A percentile compares a stretch with the other conserved stretches of the same genome.
phyloP scores from a whole-genome alignment of 2,797 vertebrate species.

The Chelon auratus region DNA sequence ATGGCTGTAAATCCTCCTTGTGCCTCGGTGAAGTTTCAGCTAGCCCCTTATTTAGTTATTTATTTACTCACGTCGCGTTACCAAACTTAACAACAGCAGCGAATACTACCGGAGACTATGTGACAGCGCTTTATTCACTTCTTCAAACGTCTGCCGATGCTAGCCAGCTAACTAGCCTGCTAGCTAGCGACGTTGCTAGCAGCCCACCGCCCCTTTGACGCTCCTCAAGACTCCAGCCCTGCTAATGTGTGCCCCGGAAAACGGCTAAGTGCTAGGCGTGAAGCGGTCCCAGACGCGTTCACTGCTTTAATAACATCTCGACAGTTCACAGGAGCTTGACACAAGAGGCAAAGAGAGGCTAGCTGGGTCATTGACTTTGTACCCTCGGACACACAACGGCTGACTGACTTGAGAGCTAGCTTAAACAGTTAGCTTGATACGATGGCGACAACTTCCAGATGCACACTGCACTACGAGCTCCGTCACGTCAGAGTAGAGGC shows the following conservation, averaged over 20 bases:
- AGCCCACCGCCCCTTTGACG: slow-evolving; percentile 60
- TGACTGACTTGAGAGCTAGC: slow-evolving; percentile 49
- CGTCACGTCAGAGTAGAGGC: slow-evolving; percentile 12
- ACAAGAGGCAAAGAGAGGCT: neutral
- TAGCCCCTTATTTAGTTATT: slow-evolving; percentile 46
- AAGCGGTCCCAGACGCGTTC: slow-evolving; percentile 18
- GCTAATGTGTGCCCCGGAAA: slow-evolving; percentile 45
- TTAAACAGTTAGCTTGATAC: slow-evolving; percentile 51
- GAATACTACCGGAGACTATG: neutral
- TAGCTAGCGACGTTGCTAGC: slow-evolving; percentile 32
- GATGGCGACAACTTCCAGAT: slow-evolving; percentile 77
- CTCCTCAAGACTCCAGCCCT: slow-evolving; percentile 66
- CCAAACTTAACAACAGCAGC: neutral
- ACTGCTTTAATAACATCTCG: slow-evolving; percentile 35
- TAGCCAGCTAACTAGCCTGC: slow-evolving; percentile 15
- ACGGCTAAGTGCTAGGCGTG: slow-evolving; percentile 21
- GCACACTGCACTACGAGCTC: slow-evolving; percentile 45
- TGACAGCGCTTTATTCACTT: slow-evolving; percentile 1
- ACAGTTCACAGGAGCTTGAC: slow-evolving; percentile 3
- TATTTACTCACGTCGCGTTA: neutral
- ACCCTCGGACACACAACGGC: slow-evolving; percentile 26
- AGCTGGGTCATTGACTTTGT: slow-evolving; percentile 3
- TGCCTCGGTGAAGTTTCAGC: slow-evolving; percentile 30
- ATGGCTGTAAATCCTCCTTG: slow-evolving; percentile 12
- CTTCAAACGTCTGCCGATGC: neutral